Evolutionary conservation across 2,888 invertebrate genomes (phyloP).

Genomic region (Rhodophaea formosa): DNA sequence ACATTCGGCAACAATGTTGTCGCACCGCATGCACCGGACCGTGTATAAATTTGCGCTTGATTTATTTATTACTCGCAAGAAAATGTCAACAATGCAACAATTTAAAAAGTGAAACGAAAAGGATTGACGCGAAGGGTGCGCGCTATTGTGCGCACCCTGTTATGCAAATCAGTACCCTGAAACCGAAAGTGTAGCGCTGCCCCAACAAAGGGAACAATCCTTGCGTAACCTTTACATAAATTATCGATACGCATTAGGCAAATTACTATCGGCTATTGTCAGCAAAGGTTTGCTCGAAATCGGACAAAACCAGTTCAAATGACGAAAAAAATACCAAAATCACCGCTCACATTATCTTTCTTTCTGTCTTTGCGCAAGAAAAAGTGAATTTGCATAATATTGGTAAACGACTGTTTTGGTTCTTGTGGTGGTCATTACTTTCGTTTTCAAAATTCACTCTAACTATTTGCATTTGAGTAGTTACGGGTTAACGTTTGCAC

Average conservation of each 20-base stretch:
- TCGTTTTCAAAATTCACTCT: slow-evolving; percentile 47
- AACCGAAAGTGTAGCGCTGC: slow-evolving; percentile 68
- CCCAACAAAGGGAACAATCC: slow-evolving; percentile 49
- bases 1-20: slow-evolving; percentile 62
- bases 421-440: slow-evolving; percentile 71
- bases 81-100: slow-evolving; percentile 73
- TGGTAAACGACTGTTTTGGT: slow-evolving; percentile 66
- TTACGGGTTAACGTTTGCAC: slow-evolving; percentile 38
- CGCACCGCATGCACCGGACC: slow-evolving; percentile 55
- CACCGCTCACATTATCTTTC: slow-evolving; percentile 50
- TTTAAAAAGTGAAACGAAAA: slow-evolving; percentile 77
- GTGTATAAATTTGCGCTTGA: slow-evolving; percentile 68
- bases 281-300: slow-evolving; percentile 40
- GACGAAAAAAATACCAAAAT: slow-evolving; percentile 53
- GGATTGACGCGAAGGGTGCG: slow-evolving; percentile 68
- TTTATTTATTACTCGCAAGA: slow-evolving; percentile 75
- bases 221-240: slow-evolving; percentile 74
- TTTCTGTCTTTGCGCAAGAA: slow-evolving; percentile 33
- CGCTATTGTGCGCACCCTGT: slow-evolving; percentile 67
- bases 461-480: slow-evolving; percentile 43
- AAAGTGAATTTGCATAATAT: slow-evolving; percentile 69
- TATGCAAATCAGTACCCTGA: slow-evolving; percentile 78
- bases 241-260: slow-evolving; percentile 74
- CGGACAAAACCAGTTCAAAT: slow-evolving; percentile 51
- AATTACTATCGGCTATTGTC: slow-evolving; percentile 60